Conservation (phyloP, 2,113 vertebrate species). For the Manacus vitellinus region DNA sequence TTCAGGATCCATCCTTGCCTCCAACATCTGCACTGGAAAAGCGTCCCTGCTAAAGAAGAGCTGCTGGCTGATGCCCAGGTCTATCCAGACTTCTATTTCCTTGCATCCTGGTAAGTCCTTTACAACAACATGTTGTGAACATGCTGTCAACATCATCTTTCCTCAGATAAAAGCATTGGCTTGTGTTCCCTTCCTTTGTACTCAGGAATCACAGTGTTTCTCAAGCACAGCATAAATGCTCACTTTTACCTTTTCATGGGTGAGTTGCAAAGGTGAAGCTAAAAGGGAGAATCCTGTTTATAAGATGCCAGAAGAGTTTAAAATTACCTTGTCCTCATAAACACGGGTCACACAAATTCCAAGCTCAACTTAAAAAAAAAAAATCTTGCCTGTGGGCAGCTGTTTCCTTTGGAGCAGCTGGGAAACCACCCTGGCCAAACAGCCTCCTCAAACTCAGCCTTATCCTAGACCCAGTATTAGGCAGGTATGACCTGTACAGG, state of each 20-base stretch:
- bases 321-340: neutral
- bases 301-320: neutral
- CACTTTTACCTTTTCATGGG: neutral
- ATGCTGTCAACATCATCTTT: conserved; percentile 70
- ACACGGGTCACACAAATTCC: neutral
- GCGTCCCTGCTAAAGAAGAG: conserved; percentile 43
- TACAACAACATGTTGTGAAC: conserved; percentile 56
- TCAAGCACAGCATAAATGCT: neutral
- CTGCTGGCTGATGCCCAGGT: conserved; percentile 46
- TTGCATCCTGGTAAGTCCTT: conserved; percentile 62
- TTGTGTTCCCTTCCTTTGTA: neutral
- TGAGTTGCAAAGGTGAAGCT: neutral
- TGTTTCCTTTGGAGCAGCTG: neutral
- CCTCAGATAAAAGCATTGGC: conserved; percentile 70
- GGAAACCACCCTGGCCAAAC: neutral
- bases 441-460: neutral
- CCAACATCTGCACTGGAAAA: conserved; percentile 51
- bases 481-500: neutral
- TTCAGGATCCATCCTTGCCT: conserved; percentile 59
- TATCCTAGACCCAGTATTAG: neutral
- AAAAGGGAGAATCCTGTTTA: neutral
- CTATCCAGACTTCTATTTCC: conserved; percentile 72
- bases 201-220: neutral
- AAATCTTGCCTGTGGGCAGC: neutral
- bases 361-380: neutral